These are phyloP conservation scores for Amazona guildingii DNA, from an alignment of 2,113 vertebrate species.

Conservation along the genomic window DNA sequence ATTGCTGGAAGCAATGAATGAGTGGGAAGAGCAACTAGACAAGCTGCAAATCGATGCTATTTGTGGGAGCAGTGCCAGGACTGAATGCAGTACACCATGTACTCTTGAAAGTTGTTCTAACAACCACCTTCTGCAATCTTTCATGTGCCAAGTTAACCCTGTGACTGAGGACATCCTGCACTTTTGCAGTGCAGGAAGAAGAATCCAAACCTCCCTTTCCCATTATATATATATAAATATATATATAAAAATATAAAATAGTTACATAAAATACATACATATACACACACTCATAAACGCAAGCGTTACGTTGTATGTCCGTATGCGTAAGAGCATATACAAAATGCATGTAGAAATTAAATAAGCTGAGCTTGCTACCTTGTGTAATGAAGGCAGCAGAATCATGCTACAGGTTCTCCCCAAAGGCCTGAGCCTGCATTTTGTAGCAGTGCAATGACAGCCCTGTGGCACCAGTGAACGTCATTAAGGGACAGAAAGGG, in stretches of 20 bases:
- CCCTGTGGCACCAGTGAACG: not conserved
- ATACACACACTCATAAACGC: not conserved
- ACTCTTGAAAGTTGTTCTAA: slow-evolving; percentile 19
- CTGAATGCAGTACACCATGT: slow-evolving; percentile 21
- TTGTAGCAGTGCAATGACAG: not conserved
- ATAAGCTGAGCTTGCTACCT: not conserved
- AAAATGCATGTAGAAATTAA: not conserved
- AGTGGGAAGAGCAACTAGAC: slow-evolving; percentile 56
- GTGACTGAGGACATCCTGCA: not conserved
- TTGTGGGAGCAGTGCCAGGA: slow-evolving; percentile 36
- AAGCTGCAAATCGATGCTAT: slow-evolving; percentile 35
- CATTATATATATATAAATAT: rapidly evolving
- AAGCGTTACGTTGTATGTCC: not conserved
- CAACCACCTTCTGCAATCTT: slow-evolving; percentile 26
- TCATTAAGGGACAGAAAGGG: not conserved
- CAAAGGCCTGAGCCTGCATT: not conserved
- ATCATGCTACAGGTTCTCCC: not conserved
- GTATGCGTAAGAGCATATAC: not conserved
- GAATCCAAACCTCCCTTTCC: not conserved
- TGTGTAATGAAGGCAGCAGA: not conserved
- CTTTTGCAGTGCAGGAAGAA: not conserved
- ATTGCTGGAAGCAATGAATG: slow-evolving; percentile 44
- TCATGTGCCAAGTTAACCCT: slow-evolving; percentile 20
- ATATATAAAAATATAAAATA: not conserved
- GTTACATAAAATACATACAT: not conserved